Conservation (phyloP, 2,113 vertebrate genomes). For the Coracopsis vasa region DNA sequence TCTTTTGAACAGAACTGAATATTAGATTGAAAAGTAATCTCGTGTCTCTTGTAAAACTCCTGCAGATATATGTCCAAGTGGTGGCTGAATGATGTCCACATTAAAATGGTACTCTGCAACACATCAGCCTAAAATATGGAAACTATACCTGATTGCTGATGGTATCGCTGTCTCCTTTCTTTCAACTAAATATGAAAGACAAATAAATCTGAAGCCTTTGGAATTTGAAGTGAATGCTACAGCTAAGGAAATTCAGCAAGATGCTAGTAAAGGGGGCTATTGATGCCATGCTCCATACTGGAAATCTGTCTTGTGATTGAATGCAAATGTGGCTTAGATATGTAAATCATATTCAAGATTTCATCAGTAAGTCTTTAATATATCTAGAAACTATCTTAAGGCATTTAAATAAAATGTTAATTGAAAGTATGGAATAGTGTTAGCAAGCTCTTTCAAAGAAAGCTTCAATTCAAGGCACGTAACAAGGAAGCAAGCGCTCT, state of each 20-base stretch:
- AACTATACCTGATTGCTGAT: not conserved
- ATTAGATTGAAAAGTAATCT: not conserved
- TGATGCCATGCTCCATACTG: not conserved
- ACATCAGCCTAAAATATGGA: not conserved
- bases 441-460: slow-evolving; percentile 54
- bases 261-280: not conserved
- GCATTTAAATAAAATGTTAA: slow-evolving; percentile 64
- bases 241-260: not conserved
- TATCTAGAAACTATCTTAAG: slow-evolving; percentile 51
- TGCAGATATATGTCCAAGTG: not conserved
- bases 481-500: slow-evolving; percentile 43
- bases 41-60: not conserved
- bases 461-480: slow-evolving; percentile 42
- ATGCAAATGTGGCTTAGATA: slow-evolving; percentile 52
- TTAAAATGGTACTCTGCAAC: not conserved
- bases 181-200: not conserved
- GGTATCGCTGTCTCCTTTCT: not conserved
- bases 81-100: not conserved
- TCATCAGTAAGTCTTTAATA: slow-evolving; percentile 48
- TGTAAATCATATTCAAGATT: slow-evolving; percentile 54
- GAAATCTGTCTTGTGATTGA: slow-evolving; percentile 40
- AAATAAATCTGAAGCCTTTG: not conserved
- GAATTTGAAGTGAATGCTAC: not conserved
- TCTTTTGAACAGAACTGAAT: not conserved
- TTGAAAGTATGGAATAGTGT: slow-evolving; percentile 36